Base-by-base conservation (phyloP, 2,797 vertebrate genomes). In the Serranus cabrilla region DNA sequence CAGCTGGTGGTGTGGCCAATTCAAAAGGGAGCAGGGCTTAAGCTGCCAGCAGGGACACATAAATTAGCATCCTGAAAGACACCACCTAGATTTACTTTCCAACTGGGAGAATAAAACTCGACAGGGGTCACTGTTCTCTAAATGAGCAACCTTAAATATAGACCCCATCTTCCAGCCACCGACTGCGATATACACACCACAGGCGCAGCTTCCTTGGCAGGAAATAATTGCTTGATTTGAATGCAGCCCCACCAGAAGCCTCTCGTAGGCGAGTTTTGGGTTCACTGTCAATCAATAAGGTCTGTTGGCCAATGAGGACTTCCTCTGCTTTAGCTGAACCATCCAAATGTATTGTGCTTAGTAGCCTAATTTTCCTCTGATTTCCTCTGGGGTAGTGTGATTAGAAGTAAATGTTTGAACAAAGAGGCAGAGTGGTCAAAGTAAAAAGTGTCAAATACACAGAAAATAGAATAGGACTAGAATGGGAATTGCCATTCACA, bases 51-150 rank as follows among this genome's bases (percentile, higher is more conserved):
- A 27, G 90, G 87, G 91, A 93, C 85, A 87, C 88, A 93, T 92
- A 93, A 91, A 92, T 93, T 94, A 92, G 84, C 83, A 86, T 93
- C 76, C 65, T 87, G 84, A 91, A 89, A 92, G 86, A 90, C 81
- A 72, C 71, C 77, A 81, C 75, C 80, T 76, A 88, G 85, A 90
- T 94, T 92, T 91, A 89, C 83, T 84, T 84, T 85, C 81, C 82
- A 83, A 81, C 65, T 66, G 89, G 80, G 83, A 84, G 77, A 77
- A 71, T 71, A 82, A 81, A 85, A 83, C 86, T 80, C 54, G 49
- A 87, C 88, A 90, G 89, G 88, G 90, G 87, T 92, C 91, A 89
- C 82, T 80, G 86, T 91, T 92, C 85, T 81, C 74, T 80, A 91
- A 92, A 80, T 80, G 78, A 82, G 74, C 82, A 83, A 76, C 82